Conservation (phyloP, 92 coral and sea anemone genomes). For the Zoanthus solanderi region DNA sequence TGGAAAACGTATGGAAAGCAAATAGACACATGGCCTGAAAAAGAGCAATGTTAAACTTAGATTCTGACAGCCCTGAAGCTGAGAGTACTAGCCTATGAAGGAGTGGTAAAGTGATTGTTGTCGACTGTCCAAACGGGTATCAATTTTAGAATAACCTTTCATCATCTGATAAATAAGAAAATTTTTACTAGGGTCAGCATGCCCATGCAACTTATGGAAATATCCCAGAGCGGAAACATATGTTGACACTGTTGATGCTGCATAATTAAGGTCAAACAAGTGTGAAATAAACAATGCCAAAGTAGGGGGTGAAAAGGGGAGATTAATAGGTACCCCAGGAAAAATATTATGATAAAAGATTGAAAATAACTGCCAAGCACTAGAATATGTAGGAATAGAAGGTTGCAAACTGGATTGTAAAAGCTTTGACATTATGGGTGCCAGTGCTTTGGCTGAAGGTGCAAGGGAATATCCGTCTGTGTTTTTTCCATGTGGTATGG, state of each 20-base stretch:
- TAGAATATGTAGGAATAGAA: background rate
- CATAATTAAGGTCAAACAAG: constrained; percentile 64
- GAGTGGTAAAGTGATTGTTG: constrained; percentile 65
- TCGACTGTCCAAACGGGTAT: constrained; percentile 54
- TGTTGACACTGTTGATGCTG: constrained; percentile 63
- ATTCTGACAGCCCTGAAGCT: background rate
- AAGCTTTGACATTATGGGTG: constrained; percentile 4
- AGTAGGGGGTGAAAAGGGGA: constrained; percentile 53
- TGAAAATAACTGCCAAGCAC: constrained; percentile 45
- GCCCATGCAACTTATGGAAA: constrained; percentile 44
- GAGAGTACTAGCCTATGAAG: constrained; percentile 22
- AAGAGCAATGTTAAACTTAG: background rate
- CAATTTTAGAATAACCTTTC: constrained; percentile 60
- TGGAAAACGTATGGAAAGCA: background rate
- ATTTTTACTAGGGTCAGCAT: constrained; percentile 50
- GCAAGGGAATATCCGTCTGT: constrained; percentile 3
- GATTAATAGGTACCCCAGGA: background rate
- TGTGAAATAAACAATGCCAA: constrained; percentile 70
- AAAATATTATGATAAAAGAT: background rate
- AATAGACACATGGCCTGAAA: constrained; percentile 17
- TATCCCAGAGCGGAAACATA: constrained; percentile 67
- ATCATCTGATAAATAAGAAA: constrained; percentile 59
- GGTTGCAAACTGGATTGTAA: constrained; percentile 8
- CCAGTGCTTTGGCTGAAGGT: background rate
- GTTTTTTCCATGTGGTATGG: background rate